Conservation (phyloP, 2,888 invertebrate species). For the Mylabris sibirica region DNA sequence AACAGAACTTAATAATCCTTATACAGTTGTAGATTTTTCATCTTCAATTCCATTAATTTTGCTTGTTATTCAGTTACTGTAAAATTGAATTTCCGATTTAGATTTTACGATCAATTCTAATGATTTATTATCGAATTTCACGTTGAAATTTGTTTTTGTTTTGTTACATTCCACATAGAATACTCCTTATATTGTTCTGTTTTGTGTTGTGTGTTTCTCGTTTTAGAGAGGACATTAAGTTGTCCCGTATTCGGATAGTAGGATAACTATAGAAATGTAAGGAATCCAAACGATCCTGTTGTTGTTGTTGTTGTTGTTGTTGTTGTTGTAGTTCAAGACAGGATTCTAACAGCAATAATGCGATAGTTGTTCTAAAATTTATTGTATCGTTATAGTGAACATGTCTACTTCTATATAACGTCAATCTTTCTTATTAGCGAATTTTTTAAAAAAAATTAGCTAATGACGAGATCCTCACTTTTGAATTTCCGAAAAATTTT, state of each 20-base stretch:
- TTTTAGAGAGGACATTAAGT: slow-evolving; percentile 20
- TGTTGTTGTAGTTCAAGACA: slow-evolving; percentile 24
- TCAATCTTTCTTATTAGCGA: background rate
- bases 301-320: slow-evolving; percentile 22
- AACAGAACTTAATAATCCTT: background rate
- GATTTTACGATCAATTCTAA: background rate
- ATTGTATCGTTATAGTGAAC: slow-evolving; percentile 33
- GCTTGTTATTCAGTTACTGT: background rate
- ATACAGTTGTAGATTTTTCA: background rate
- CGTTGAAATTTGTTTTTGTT: background rate
- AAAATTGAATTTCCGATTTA: background rate
- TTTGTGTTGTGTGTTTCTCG: background rate
- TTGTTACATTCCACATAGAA: background rate
- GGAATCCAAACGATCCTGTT: slow-evolving; percentile 27
- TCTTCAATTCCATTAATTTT: background rate
- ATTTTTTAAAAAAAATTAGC: too few relatives aligned
- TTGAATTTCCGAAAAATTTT: too few relatives aligned
- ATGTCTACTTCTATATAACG: slow-evolving; percentile 31
- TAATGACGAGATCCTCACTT: too few relatives aligned
- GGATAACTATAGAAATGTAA: slow-evolving; percentile 17
- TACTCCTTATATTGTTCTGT: background rate
- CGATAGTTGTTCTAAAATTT: slow-evolving; percentile 32
- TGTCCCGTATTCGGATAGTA: slow-evolving; percentile 30
- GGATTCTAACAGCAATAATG: slow-evolving; percentile 29
- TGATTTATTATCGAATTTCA: background rate